Base-by-base conservation (phyloP, 2,888 invertebrate species). In the Tetropium fuscum region DNA sequence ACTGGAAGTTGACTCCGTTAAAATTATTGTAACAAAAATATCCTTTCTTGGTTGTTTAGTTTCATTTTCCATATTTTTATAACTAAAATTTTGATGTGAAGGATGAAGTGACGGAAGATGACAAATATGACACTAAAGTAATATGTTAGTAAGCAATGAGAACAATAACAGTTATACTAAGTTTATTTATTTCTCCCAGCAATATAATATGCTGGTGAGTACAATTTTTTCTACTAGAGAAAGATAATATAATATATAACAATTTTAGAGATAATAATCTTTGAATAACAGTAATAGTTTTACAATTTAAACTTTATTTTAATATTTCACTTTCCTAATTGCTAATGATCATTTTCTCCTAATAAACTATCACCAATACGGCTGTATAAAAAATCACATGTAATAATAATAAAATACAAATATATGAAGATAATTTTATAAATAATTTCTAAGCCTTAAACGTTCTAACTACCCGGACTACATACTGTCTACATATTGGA, bases 401-500 rank as follows among this genome's bases (percentile, higher is more conserved):
- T 48, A 41, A 54, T 38, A 57, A 27, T 53, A 10, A 32, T 38
- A 51, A 30, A 45, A 11, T 27, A 27, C 7, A 30, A 53, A 51
- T 20, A 30, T 27, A 6, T 25, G 10, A 13, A 32, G 15, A 43
- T 43, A 27, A 34, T 53, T 27, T n/a, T 38, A 11, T 11, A 40
- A 18, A 40, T 20, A 22, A n/a, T 41, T 16, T 5, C 11, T 48
- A 95, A 72, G 94, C 92, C 81, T 91, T 90, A 84, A 96, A 97
- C 81, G 91, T 92, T 78, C 94, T 87, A 60, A 97, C 95, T 72
- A 94, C 93, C 64, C 96, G 87, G 69, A 93, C 91, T 59, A 97
- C 93, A 82, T 92, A 95, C 84, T 94, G 94, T 73, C 96, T 87
- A 82, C 96, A 97, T 80, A 97, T 93, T 62, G 96, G 96, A 83